Conservation (phyloP, 2,113 vertebrate genomes). For the Sapayoa aenigma region DNA sequence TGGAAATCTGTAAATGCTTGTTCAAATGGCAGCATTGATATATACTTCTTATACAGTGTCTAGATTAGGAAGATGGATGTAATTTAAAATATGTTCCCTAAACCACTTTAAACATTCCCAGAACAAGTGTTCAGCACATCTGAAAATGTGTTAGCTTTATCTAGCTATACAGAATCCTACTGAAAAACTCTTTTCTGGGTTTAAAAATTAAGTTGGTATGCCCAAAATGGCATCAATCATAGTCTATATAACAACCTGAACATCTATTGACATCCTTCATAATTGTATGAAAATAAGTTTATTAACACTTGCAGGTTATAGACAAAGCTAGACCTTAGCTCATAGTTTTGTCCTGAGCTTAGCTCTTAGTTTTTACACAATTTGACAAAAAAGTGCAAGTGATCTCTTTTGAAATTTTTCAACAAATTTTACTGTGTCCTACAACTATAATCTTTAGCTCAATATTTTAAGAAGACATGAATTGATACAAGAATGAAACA, state of each 20-base stretch:
- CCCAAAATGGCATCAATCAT: background rate
- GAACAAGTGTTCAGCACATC: background rate
- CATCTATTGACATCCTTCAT: background rate
- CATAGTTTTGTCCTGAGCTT: background rate
- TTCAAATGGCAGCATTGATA: background rate
- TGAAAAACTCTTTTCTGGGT: background rate
- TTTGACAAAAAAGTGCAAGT: background rate
- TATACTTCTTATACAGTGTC: background rate
- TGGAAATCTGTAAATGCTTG: background rate
- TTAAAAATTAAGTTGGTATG: background rate
- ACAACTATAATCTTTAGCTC: background rate
- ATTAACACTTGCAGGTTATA: background rate
- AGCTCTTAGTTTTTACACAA: background rate
- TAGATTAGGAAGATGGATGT: constrained; percentile 8
- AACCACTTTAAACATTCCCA: background rate
- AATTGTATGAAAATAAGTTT: background rate
- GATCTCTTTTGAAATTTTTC: background rate
- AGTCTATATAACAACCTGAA: background rate
- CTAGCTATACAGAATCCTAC: background rate
- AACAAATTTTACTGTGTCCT: background rate
- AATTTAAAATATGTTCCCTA: constrained; percentile 44
- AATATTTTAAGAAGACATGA: background rate
- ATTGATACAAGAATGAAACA: background rate
- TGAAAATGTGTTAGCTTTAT: constrained; percentile 23
- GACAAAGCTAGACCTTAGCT: background rate